A percentile compares a stretch with the other conserved stretches of the same genome.
These are phyloP conservation scores for Pseudobourletiella spinata DNA, from an alignment of 1,140 invertebrate genomes.

Conservation along the genomic window DNA sequence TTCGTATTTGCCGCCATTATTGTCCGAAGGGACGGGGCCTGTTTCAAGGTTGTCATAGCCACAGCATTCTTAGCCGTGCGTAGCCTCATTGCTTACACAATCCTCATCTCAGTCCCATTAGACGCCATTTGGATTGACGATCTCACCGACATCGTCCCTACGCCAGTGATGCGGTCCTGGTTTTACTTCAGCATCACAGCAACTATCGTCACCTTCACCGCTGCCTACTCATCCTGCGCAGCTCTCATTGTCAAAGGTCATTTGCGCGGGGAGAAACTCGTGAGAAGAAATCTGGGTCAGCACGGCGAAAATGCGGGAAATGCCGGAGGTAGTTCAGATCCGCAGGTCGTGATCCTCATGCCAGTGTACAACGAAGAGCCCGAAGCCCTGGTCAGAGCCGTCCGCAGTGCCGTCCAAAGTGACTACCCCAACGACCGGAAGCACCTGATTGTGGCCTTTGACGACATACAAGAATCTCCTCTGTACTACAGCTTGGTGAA, in stretches of 20 bases:
- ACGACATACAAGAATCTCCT: constrained; percentile 6
- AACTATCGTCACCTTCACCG: too few species aligned
- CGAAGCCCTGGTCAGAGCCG: constrained; percentile 7
- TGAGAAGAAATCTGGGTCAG: too few species aligned
- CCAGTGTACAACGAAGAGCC: constrained; percentile 22
- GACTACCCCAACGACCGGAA: constrained; percentile 13
- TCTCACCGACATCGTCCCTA: background rate
- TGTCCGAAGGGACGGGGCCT: too few species aligned
- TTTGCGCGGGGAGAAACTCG: background rate
- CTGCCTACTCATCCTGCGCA: background rate
- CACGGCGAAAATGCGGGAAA: background rate
- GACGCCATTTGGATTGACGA: background rate
- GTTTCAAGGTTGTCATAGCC: too few species aligned
- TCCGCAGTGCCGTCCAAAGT: constrained; percentile 9
- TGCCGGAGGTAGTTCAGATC: background rate
- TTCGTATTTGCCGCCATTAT: constrained; percentile 1
- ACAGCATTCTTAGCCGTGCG: too few species aligned
- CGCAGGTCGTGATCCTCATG: constrained; percentile 19
- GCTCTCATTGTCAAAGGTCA: background rate
- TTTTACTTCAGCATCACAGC: constrained; percentile 1
- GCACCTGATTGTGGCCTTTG: constrained; percentile 19
- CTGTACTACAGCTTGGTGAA: constrained; percentile 9
- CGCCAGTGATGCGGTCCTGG: background rate
- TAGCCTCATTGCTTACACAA: background rate
- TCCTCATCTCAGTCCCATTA: background rate